Conservation (phyloP, 2,888 invertebrate genomes). For the Xylota sylvarum region DNA sequence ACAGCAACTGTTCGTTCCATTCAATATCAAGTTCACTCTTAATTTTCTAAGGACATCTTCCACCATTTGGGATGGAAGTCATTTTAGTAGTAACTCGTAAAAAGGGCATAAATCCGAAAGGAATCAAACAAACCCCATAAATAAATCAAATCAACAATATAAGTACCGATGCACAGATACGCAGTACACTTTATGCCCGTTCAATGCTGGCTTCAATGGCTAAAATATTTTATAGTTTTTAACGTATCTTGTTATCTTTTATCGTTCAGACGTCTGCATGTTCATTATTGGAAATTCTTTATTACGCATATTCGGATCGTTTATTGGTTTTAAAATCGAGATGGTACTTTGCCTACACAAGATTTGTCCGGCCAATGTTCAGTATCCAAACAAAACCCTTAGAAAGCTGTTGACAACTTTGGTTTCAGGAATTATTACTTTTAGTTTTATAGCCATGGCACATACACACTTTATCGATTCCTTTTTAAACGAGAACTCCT, state of each 20-base stretch:
- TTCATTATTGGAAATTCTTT: slow-evolving; percentile 6
- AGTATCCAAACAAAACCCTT: slow-evolving; percentile 14
- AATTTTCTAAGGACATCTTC: background rate
- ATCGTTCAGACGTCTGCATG: slow-evolving; percentile 3
- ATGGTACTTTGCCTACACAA: background rate
- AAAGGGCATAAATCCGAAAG: background rate
- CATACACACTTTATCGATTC: slow-evolving; percentile 13
- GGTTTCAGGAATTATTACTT: slow-evolving; percentile 16
- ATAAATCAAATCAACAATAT: background rate
- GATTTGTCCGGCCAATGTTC: background rate
- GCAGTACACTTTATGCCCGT: background rate
- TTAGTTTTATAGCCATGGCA: slow-evolving; percentile 8
- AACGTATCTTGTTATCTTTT: background rate
- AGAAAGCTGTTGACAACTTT: slow-evolving; percentile 24
- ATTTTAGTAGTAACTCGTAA: background rate
- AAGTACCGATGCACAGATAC: slow-evolving; percentile 6
- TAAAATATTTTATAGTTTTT: slow-evolving; percentile 12
- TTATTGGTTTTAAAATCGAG: slow-evolving; percentile 22
- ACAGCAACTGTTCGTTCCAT: background rate
- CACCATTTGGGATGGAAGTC: background rate
- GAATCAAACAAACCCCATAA: slow-evolving; percentile 2
- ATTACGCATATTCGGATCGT: background rate
- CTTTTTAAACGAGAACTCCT: too few relatives aligned
- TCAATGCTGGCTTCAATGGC: background rate
- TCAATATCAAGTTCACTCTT: background rate